Conservation (phyloP, 2,797 vertebrate species). For the Silurus aristotelis region DNA sequence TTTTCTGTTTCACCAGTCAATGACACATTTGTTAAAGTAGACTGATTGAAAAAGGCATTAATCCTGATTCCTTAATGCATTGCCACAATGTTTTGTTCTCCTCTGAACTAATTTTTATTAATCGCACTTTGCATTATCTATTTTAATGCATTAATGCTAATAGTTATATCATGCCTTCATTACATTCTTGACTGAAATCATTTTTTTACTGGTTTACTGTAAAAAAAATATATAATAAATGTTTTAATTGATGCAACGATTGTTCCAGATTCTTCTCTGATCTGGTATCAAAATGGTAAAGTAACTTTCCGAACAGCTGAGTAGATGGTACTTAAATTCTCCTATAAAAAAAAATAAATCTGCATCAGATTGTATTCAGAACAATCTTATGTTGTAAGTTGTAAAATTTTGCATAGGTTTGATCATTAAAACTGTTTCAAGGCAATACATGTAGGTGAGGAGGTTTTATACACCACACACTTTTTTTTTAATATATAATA, state of each 20-base stretch:
- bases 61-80: constrained; percentile 5
- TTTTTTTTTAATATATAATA: no score
- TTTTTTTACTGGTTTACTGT: background rate
- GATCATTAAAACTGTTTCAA: background rate
- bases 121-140: background rate
- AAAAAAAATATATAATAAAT: background rate
- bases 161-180: constrained; percentile 1
- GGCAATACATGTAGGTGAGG: no score
- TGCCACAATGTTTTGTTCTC: background rate
- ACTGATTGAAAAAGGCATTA: constrained; percentile 31
- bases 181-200: background rate
- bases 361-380: no score
- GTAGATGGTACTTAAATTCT: no score
- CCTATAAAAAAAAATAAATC: no score
- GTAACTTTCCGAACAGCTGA: no score
- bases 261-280: background rate
- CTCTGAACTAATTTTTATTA: constrained; percentile 29
- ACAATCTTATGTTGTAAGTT: no score
- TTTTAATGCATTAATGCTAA: constrained; percentile 17
- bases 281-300: no score
- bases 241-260: background rate
- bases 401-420: background rate
- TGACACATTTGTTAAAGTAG: constrained; percentile 13
- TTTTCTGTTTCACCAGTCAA: constrained; percentile 15
- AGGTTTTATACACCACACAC: no score